Evolutionary conservation across 2,797 vertebrate genomes (phyloP).

Genomic region (Pangasius krempfi): DNA sequence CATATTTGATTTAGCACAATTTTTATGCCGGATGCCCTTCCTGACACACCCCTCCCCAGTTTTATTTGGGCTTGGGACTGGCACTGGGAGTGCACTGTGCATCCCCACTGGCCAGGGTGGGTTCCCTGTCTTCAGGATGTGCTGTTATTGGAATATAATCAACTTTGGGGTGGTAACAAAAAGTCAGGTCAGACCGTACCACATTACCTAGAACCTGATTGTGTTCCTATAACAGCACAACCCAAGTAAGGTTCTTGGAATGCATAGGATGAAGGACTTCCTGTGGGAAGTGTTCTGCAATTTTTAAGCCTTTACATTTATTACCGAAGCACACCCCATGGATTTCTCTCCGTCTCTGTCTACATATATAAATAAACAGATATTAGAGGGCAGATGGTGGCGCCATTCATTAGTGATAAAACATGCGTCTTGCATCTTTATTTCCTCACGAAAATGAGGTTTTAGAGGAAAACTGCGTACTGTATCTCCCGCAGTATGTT

Average conservation of each 20-base stretch:
- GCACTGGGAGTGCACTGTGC: too few species aligned
- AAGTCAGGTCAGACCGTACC: neutral
- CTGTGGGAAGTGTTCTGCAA: too few species aligned
- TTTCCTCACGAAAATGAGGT: neutral
- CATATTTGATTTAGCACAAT: too few species aligned
- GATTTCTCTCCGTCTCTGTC: neutral
- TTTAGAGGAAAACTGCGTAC: neutral
- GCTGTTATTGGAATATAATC: neutral
- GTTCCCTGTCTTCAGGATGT: neutral
- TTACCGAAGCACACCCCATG: neutral
- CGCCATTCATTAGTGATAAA: slow-evolving; percentile 5
- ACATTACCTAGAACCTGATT: neutral
- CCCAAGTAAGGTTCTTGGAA: too few species aligned
- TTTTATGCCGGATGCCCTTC: too few species aligned
- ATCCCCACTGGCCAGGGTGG: too few species aligned
- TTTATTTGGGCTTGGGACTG: too few species aligned
- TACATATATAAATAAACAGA: neutral
- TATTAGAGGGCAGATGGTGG: slow-evolving; percentile 9
- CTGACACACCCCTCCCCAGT: too few species aligned
- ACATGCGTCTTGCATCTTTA: neutral
- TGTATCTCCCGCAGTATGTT: slow-evolving; percentile 15
- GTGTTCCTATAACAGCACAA: neutral
- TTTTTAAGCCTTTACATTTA: neutral
- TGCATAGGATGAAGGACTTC: neutral
- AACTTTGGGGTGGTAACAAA: neutral